phyloP scores from a whole-genome alignment of 2,888 invertebrate genomes.

The Galerucella pusilla region DNA sequence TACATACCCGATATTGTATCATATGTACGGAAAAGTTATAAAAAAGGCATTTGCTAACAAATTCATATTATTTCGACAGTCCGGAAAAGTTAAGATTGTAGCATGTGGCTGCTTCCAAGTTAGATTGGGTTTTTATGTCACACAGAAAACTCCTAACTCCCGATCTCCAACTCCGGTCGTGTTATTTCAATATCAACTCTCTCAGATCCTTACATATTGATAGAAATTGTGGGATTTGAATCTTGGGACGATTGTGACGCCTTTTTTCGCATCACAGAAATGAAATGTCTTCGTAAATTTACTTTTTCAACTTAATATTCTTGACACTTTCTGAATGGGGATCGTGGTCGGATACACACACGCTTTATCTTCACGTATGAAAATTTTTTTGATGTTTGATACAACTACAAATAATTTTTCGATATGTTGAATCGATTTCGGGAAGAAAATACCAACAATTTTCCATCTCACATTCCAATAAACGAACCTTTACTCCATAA shows the following conservation, averaged over 20 bases:
- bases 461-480: not conserved
- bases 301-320: slow-evolving; percentile 49
- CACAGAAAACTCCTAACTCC: slow-evolving; percentile 39
- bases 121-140: slow-evolving; percentile 60
- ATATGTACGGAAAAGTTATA: slow-evolving; percentile 44
- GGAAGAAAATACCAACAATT: not conserved
- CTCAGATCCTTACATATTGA: slow-evolving; percentile 58
- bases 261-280: slow-evolving; percentile 44
- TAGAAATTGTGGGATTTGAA: slow-evolving; percentile 56
- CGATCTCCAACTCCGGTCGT: slow-evolving; percentile 50
- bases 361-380: slow-evolving; percentile 1
- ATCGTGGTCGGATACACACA: slow-evolving; percentile 16
- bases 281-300: slow-evolving; percentile 52
- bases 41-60: slow-evolving; percentile 50
- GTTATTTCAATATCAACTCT: slow-evolving; percentile 61
- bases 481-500: too few species aligned
- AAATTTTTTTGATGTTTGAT: not conserved
- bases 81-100: slow-evolving; percentile 56
- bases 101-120: slow-evolving; percentile 59
- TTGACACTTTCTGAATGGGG: slow-evolving; percentile 40
- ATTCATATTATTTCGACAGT: slow-evolving; percentile 54
- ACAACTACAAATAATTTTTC: not conserved
- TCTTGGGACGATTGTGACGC: slow-evolving; percentile 53
- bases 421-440: not conserved
- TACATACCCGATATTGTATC: slow-evolving; percentile 37